Percentiles rank a stretch among this genome's conserved stretches.
Conservation (phyloP, 2,888 invertebrate species). For the Deilephila porcellus region DNA sequence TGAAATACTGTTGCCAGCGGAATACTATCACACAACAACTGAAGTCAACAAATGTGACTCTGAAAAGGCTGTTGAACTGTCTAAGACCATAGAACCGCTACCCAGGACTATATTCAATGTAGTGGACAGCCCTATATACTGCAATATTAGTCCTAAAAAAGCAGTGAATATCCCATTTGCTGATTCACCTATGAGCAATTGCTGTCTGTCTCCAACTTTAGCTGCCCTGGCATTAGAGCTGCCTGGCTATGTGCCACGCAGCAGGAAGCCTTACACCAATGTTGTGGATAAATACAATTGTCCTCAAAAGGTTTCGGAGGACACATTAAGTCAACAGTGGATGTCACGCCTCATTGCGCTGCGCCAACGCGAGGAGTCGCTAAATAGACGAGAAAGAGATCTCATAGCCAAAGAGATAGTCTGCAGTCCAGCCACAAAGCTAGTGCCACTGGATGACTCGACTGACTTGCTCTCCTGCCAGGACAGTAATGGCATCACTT, state of each 20-base stretch:
- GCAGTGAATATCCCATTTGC: slow-evolving; percentile 46
- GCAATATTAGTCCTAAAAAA: slow-evolving; percentile 64
- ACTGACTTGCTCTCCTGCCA: slow-evolving; percentile 42
- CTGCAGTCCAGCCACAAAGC: slow-evolving; percentile 67
- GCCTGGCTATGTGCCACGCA: slow-evolving; percentile 77
- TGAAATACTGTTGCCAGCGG: slow-evolving; percentile 61
- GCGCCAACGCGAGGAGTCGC: slow-evolving; percentile 79
- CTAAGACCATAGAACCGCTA: slow-evolving; percentile 62
- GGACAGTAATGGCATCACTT: slow-evolving; percentile 72
- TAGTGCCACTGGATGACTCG: slow-evolving; percentile 57
- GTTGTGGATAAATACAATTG: slow-evolving; percentile 58
- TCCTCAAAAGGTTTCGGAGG: slow-evolving; percentile 81
- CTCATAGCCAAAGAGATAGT: slow-evolving; percentile 76
- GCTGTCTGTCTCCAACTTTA: slow-evolving; percentile 72
- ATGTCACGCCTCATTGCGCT: slow-evolving; percentile 81
- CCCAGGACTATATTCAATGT: slow-evolving; percentile 61
- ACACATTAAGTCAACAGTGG: slow-evolving; percentile 84
- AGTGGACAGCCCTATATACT: slow-evolving; percentile 70
- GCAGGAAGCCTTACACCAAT: slow-evolving; percentile 64
- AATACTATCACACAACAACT: slow-evolving; percentile 50
- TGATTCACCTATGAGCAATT: slow-evolving; percentile 47
- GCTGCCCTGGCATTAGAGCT: slow-evolving; percentile 78
- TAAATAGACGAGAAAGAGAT: slow-evolving; percentile 80
- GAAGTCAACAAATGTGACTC: slow-evolving; percentile 76
- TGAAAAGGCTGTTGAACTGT: slow-evolving; percentile 72